phyloP scores from a whole-genome alignment of 1,140 invertebrate species.

The Rhagoletis pomonella region DNA sequence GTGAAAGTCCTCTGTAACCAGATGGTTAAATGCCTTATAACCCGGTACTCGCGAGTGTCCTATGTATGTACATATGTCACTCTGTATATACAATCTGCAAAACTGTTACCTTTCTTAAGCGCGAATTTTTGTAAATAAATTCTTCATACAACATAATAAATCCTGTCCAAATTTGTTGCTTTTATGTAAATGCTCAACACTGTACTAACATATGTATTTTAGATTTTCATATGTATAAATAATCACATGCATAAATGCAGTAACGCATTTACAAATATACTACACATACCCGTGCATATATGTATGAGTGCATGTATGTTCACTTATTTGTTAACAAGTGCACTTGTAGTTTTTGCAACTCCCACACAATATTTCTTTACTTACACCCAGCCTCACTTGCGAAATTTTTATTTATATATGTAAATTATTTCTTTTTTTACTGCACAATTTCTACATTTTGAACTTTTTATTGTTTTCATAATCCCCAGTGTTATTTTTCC shows the following conservation, averaged over 20 bases:
- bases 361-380: background rate
- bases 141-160: no score
- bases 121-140: no score
- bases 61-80: background rate
- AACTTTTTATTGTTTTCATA: conserved; percentile 12
- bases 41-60: no score
- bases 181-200: no score
- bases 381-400: background rate
- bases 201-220: no score
- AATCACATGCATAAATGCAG: background rate
- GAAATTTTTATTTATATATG: background rate
- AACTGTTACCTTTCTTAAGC: no score
- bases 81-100: no score
- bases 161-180: no score
- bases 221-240: background rate
- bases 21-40: no score
- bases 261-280: background rate
- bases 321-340: conserved; percentile 21
- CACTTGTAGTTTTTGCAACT: background rate
- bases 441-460: background rate
- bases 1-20: no score
- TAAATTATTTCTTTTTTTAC: background rate
- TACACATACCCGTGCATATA: background rate
- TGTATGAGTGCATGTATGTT: background rate
- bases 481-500: conserved; percentile 21